phyloP scores from a whole-genome alignment of 2,888 invertebrate species.

The Entomobrya proxima region DNA sequence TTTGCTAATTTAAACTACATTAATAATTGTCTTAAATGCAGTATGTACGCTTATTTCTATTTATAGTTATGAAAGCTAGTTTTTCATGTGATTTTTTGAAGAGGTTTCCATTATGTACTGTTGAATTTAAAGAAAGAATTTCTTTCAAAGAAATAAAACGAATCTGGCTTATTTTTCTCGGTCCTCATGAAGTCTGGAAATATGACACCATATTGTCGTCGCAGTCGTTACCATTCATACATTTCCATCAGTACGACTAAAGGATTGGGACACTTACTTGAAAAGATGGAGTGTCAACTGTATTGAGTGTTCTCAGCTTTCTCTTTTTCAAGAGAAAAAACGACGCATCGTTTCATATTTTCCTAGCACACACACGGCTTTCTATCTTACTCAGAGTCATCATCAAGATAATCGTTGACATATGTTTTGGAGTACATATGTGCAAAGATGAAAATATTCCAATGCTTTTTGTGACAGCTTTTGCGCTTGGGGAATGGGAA shows the following conservation, averaged over 20 bases:
- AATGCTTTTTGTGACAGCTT: slow-evolving; percentile 42
- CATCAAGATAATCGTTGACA: neutral
- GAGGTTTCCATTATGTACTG: too few species aligned
- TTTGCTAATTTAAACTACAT: too few species aligned
- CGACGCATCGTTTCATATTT: neutral
- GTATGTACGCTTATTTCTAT: too few species aligned
- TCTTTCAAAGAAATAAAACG: too few species aligned
- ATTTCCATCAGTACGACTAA: too few species aligned
- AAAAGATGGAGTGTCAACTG: slow-evolving; percentile 5
- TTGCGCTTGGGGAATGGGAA: slow-evolving; percentile 7
- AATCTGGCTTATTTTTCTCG: too few species aligned
- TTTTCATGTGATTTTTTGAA: too few species aligned
- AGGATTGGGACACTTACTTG: neutral
- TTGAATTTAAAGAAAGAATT: too few species aligned
- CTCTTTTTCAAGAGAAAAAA: neutral
- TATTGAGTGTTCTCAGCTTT: slow-evolving; percentile 7
- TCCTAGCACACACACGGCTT: neutral
- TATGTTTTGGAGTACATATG: slow-evolving; percentile 4
- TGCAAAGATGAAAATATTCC: neutral
- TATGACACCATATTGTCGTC: too few species aligned
- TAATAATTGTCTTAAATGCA: too few species aligned
- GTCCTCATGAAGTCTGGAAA: too few species aligned
- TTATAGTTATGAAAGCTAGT: too few species aligned
- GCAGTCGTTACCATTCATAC: neutral
- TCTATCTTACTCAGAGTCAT: neutral